Base-by-base conservation (phyloP, 2,888 invertebrate genomes). In the Heliconius ethilla region DNA sequence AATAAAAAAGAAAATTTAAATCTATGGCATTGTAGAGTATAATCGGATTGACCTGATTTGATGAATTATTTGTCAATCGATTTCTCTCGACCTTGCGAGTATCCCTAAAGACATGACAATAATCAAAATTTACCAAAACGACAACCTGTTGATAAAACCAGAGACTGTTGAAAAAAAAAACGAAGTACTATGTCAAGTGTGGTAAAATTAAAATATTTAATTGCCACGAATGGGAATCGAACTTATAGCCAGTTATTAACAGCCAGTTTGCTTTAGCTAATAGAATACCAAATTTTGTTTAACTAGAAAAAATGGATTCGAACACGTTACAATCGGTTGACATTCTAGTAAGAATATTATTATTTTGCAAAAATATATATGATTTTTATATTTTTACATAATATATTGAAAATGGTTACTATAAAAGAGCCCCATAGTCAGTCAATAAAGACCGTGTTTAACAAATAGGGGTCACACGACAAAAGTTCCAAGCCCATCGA, bases 401-500 rank as follows among this genome's bases (percentile, higher is more conserved):
- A 27, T 29, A 2, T 15, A 63, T 27, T 15, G 2, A 18, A 27
- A 29, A 27, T 15, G 7, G 27, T 27, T 27, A 63, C 27, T 27
- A 63, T 63, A 27, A 25, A 15, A 63, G 25, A 27, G 27, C 15
- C 27, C 6, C 18, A 33, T 59, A 55, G 33, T 72, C 29, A 55
- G 33, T 72, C 29, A 55, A 70, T 55, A 33, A 33, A 7, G 9
- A 72, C 29, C n/a, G n/a, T 72, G 15, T 72, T 55, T 59, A 45
- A 74, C 29, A 74, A 74, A 65, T 40, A 63, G 25, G 67, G 74
- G 74, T 77, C 67, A 74, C 40, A 62, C 73, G 40, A 65, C 73
- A 67, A 77, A 40, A 74, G 62, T 66, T 55, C 22, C 18, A 27
- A 59, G 22, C 73, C 74, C 62, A 67, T 74, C 33, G 67, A 66